Evolutionary conservation across 1,140 invertebrate species (phyloP).

Genomic region (Limonius californicus): DNA sequence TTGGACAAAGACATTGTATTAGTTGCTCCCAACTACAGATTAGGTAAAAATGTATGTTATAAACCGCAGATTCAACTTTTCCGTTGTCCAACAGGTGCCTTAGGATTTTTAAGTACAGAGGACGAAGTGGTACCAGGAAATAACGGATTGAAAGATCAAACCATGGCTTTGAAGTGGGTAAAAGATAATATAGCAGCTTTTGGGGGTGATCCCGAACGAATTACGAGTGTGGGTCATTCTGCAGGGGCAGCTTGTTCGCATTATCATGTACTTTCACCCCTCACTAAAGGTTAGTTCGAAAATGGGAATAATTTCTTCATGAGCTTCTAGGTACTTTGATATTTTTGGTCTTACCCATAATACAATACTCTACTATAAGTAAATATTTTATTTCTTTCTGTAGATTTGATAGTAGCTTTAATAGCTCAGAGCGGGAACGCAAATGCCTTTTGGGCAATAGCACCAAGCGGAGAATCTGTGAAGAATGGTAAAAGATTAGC

Average conservation of each 20-base stretch:
- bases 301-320: too few species aligned
- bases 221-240: constrained; percentile 59
- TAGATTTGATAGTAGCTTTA: constrained; percentile 67
- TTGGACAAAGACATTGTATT: constrained; percentile 62
- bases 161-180: constrained; percentile 61
- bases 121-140: constrained; percentile 57
- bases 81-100: neutral
- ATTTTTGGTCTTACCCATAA: too few species aligned
- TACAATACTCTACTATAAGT: too few species aligned
- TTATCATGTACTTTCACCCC: constrained; percentile 57
- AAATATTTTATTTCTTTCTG: constrained; percentile 11
- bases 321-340: too few species aligned
- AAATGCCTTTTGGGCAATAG: constrained; percentile 71
- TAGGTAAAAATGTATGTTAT: constrained; percentile 50
- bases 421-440: constrained; percentile 78
- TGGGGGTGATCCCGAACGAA: constrained; percentile 60
- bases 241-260: constrained; percentile 58
- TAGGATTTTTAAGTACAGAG: constrained; percentile 56
- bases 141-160: constrained; percentile 61
- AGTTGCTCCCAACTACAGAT: constrained; percentile 72
- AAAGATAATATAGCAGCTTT: constrained; percentile 58
- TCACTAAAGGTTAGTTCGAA: neutral
- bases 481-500: constrained; percentile 61
- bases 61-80: neutral
- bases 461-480: constrained; percentile 52